Base-by-base conservation (phyloP, 2,797 vertebrate genomes). In the Pogonophryne albipinna region DNA sequence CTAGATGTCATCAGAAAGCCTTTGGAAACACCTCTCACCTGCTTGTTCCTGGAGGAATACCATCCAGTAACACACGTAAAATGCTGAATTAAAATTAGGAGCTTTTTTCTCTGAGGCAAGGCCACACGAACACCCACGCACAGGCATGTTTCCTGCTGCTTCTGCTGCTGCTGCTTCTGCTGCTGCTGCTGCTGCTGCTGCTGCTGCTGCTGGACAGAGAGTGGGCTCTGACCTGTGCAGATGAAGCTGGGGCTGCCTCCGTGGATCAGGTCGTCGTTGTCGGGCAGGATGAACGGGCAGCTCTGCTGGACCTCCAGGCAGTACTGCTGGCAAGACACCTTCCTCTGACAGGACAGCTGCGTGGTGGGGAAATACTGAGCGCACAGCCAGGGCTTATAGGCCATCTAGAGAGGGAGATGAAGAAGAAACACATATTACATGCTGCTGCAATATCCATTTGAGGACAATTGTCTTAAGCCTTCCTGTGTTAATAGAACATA, bases 321-420 rank as follows among this genome's bases (percentile, higher is more conserved):
- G 95, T 98, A 98, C 95, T 97, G 97, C 94, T 96, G 96, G 96
- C 98, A 99, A 86, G 98, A 97, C 83, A 99, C 96, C 93, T 95
- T 98, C 96, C 95, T 97, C 92, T 93, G 96, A 96, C 98, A 99
- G 86, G 97, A 97, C 91, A 95, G 96, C 95, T 97, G 97, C 85
- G 96, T 96, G 87, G 95, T 97, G 93, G 98, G 97, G 96, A 99
- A 99, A 92, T 97, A 98, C 95, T 99, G 97, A 93, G 97, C 98
- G 93, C 98, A 99, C 89, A 99, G 95, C 98, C 98, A 99, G 93
- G 97, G 97, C 95, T 99, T 99, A 89, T 99, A 99, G 95, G 98
- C 98, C 92, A 93, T 95, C 98, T 99, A 91, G 49, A 71, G 80
- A 79, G 80, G 73, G 72, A 50, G 71, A 74, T 23, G 59, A 55